Conservation (phyloP, 2,113 vertebrate species). For the Sinocyclocheilus maitianheensis region DNA sequence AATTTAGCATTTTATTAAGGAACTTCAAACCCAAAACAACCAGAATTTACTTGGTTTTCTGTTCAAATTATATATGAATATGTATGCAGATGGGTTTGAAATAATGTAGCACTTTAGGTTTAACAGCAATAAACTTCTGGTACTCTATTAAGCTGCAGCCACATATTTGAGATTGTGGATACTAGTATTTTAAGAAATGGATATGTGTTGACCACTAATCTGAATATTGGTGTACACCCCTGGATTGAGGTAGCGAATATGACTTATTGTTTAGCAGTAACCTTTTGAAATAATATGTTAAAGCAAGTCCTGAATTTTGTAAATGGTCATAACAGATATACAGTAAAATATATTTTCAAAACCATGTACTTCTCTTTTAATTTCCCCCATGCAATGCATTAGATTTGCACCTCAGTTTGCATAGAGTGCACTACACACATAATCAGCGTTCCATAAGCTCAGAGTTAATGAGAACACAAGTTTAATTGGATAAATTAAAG, state of each 20-base stretch:
- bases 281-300: neutral
- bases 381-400: neutral
- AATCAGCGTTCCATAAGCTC: conserved; percentile 52
- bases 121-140: neutral
- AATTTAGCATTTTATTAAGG: neutral
- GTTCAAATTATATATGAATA: too few relatives aligned
- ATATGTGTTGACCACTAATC: neutral
- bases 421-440: neutral
- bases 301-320: neutral
- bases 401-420: neutral
- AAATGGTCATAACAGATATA: neutral
- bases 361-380: neutral
- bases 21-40: neutral
- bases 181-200: neutral
- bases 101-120: neutral
- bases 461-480: conserved; percentile 50
- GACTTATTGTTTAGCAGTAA: neutral
- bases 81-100: neutral
- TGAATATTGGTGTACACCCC: neutral
- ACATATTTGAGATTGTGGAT: neutral
- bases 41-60: neutral
- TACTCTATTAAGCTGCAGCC: neutral
- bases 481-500: conserved; percentile 71
- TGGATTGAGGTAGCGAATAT: neutral
- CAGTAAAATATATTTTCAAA: neutral